Percentiles rank a stretch among this genome's conserved stretches.
These are phyloP conservation scores for Philhelius pedissequus DNA, from an alignment of 2,888 invertebrate species.

Conservation along the genomic window DNA sequence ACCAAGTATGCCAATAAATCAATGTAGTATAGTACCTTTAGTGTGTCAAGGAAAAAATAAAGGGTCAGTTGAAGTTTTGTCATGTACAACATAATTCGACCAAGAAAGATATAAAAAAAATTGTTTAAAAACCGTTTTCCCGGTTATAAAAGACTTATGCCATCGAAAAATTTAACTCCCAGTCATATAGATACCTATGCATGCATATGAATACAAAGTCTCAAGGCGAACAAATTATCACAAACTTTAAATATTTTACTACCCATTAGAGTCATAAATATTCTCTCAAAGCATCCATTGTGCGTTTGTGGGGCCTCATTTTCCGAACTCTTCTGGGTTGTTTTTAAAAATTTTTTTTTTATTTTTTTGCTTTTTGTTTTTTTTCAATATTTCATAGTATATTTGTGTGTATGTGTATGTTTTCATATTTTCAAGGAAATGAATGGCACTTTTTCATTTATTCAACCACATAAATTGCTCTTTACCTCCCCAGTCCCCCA, in stretches of 20 bases:
- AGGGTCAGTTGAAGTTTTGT: background rate
- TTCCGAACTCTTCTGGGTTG: conserved; percentile 9
- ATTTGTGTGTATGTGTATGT: too few species aligned
- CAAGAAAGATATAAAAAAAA: background rate
- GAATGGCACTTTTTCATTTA: conserved; percentile 54
- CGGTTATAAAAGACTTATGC: background rate
- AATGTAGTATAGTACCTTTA: background rate
- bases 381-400: conserved; percentile 28
- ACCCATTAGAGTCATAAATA: conserved; percentile 37
- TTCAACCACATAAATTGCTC: conserved; percentile 52
- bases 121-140: background rate
- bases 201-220: background rate
- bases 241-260: conserved; percentile 23
- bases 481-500: background rate
- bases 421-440: conserved; percentile 33
- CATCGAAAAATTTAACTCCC: background rate
- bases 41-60: background rate
- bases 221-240: conserved; percentile 22
- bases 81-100: background rate
- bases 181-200: background rate
- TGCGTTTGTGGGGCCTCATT: conserved; percentile 14
- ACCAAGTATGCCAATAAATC: background rate
- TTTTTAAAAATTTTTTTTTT: background rate
- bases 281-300: conserved; percentile 45
- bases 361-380: conserved; percentile 16